Conservation (phyloP, 2,888 invertebrate species). For the Scaptomyza parva region DNA sequence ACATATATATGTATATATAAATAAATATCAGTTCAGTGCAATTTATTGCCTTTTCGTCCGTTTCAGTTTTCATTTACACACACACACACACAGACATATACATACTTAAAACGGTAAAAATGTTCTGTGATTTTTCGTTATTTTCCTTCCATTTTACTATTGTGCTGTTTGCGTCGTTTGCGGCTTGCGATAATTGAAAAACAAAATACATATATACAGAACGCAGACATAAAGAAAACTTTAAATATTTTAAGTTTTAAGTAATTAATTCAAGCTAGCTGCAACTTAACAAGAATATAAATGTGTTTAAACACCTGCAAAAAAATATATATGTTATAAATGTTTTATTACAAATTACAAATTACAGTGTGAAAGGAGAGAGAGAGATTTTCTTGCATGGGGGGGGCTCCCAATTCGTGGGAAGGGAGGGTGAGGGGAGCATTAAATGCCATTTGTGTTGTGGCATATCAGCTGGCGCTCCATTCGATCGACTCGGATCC, state of each 20-base stretch:
- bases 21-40: conserved; percentile 62
- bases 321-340: too few relatives aligned
- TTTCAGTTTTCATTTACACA: conserved; percentile 26
- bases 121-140: conserved; percentile 37
- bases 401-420: too few relatives aligned
- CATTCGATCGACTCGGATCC: not conserved
- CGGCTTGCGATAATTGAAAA: conserved; percentile 37
- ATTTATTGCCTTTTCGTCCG: conserved; percentile 57
- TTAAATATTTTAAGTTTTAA: not conserved
- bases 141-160: not conserved
- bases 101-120: conserved; percentile 22
- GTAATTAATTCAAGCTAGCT: not conserved
- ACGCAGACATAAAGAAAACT: conserved; percentile 1
- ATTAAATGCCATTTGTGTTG: conserved; percentile 14
- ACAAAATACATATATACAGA: conserved; percentile 5
- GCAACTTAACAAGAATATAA: not conserved
- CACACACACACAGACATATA: conserved; percentile 10
- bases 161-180: conserved; percentile 15
- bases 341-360: too few relatives aligned
- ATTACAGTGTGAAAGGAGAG: too few relatives aligned
- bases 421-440: too few relatives aligned
- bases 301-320: too few relatives aligned
- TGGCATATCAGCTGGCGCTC: not conserved
- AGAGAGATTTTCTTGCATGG: too few relatives aligned
- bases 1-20: too few relatives aligned